These are phyloP conservation scores for Thecocarcelia acutangulata DNA, from an alignment of 2,888 invertebrate genomes.

Conservation along the genomic window DNA sequence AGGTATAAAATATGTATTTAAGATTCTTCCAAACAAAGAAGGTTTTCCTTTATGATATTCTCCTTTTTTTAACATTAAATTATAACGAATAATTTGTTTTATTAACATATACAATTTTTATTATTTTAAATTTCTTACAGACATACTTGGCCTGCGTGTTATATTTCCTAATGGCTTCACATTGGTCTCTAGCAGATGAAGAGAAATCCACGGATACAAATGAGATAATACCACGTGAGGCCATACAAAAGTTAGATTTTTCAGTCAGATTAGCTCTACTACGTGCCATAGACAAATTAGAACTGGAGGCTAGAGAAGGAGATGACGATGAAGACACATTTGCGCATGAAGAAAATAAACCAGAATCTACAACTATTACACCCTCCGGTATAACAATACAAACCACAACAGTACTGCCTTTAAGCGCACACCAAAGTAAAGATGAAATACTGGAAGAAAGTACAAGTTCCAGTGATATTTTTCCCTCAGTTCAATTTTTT, in stretches of 20 bases:
- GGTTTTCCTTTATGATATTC: too few relatives aligned
- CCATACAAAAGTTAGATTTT: slow-evolving; percentile 84
- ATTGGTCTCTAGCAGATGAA: slow-evolving; percentile 65
- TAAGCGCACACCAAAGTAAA: slow-evolving; percentile 51
- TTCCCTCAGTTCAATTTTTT: slow-evolving; percentile 83
- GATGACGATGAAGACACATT: slow-evolving; percentile 76
- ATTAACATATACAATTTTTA: slow-evolving; percentile 14
- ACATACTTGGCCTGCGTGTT: slow-evolving; percentile 73
- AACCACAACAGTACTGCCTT: slow-evolving; percentile 53
- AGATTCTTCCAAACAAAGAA: slow-evolving; percentile 11
- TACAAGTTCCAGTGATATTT: slow-evolving; percentile 81
- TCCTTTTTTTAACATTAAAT: too few relatives aligned
- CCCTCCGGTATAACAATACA: slow-evolving; percentile 42
- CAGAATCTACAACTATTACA: slow-evolving; percentile 23
- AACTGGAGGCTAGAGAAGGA: slow-evolving; percentile 83
- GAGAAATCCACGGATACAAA: slow-evolving; percentile 79
- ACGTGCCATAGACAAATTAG: slow-evolving; percentile 89
- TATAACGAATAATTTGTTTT: slow-evolving; percentile 5
- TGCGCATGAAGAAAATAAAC: slow-evolving; percentile 65
- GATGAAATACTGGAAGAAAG: slow-evolving; percentile 82
- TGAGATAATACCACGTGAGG: slow-evolving; percentile 83
- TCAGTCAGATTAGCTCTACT: slow-evolving; percentile 88
- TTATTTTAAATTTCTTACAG: slow-evolving; percentile 64
- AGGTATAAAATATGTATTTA: too few relatives aligned
- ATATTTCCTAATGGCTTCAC: slow-evolving; percentile 72